phyloP scores from a whole-genome alignment of 2,888 invertebrate genomes.

The Drosophila flavopinicola region DNA sequence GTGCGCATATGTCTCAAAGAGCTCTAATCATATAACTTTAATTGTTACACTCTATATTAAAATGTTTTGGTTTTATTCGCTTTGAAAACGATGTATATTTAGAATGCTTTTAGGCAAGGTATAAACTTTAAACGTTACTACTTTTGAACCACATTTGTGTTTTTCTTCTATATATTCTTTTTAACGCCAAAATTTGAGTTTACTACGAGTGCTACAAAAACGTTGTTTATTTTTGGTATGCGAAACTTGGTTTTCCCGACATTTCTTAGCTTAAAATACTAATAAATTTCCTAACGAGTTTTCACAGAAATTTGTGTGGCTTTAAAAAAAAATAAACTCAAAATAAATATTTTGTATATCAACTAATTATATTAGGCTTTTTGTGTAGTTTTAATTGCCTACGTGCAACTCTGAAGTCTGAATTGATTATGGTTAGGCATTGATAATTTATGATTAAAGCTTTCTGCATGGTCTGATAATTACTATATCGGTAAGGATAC shows the following conservation, averaged over 20 bases:
- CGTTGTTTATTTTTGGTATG: slow-evolving; percentile 29
- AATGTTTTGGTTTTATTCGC: slow-evolving; percentile 24
- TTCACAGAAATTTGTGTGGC: slow-evolving; percentile 73
- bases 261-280: slow-evolving; percentile 35
- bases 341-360: slow-evolving; percentile 26
- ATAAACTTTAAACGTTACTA: slow-evolving; percentile 63
- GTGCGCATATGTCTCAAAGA: slow-evolving; percentile 51
- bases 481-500: slow-evolving; percentile 8
- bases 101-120: slow-evolving; percentile 59
- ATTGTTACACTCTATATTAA: slow-evolving; percentile 37
- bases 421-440: slow-evolving; percentile 42
- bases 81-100: slow-evolving; percentile 50
- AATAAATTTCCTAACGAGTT: slow-evolving; percentile 56
- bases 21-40: slow-evolving; percentile 51
- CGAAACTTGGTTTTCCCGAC: slow-evolving; percentile 13
- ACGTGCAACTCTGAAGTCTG: slow-evolving; percentile 60
- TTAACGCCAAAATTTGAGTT: slow-evolving; percentile 52
- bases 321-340: slow-evolving; percentile 19
- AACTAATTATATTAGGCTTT: slow-evolving; percentile 56
- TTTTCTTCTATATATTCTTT: slow-evolving; percentile 22
- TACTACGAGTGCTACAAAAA: slow-evolving; percentile 63
- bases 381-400: slow-evolving; percentile 52
- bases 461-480: slow-evolving; percentile 36
- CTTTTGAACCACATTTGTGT: slow-evolving; percentile 68
- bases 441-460: slow-evolving; percentile 48